Evolutionary conservation across 2,888 invertebrate species (phyloP).

Genomic region (Chymomyza caudatula): DNA sequence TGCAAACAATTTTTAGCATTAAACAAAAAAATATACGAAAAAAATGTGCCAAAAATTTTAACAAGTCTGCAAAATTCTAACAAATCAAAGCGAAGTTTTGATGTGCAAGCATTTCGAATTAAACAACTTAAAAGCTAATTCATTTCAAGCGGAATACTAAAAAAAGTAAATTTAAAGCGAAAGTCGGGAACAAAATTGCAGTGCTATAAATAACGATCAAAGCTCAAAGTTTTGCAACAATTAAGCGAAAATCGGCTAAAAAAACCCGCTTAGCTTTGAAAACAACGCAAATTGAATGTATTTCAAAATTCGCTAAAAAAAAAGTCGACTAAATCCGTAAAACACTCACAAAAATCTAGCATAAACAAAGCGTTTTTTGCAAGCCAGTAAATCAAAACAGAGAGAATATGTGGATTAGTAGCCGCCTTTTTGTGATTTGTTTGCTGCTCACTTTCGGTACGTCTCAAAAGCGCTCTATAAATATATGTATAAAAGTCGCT

Average conservation of each 20-base stretch:
- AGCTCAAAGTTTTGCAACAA: no score
- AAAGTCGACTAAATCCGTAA: conserved; percentile 10
- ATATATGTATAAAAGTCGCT: background rate
- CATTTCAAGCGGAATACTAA: no score
- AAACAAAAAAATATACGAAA: conserved; percentile 16
- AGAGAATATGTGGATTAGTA: conserved; percentile 78
- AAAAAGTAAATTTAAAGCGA: no score
- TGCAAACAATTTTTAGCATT: background rate
- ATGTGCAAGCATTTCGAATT: background rate
- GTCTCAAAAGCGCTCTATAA: conserved; percentile 42
- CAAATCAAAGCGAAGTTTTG: background rate
- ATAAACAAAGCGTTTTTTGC: background rate
- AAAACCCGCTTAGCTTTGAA: no score
- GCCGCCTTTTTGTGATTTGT: conserved; percentile 76
- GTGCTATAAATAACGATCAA: no score
- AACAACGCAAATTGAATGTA: no score
- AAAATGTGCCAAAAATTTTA: conserved; percentile 16
- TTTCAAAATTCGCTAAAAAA: no score
- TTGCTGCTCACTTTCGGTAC: conserved; percentile 77
- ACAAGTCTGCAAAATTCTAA: conserved; percentile 7
- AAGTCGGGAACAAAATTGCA: no score
- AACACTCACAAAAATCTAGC: conserved; percentile 29
- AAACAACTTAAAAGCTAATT: conserved; percentile 6
- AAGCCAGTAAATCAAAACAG: conserved; percentile 53
- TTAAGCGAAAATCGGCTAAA: no score